Evolutionary conservation across 2,888 invertebrate genomes (phyloP).

Genomic region (Agrochola lota): DNA sequence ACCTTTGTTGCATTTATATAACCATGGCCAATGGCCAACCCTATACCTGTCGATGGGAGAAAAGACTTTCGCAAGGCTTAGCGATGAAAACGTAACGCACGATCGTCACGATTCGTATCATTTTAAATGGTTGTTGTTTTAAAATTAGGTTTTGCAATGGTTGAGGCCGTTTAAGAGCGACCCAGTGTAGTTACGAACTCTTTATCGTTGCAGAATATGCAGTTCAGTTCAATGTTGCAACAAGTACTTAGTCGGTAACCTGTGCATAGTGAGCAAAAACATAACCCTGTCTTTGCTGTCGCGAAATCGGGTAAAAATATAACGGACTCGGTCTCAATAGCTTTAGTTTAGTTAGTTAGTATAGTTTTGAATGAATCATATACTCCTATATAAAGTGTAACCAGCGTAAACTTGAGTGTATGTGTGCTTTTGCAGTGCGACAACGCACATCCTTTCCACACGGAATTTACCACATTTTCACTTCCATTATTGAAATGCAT

Average conservation of each 20-base stretch:
- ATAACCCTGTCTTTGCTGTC: not conserved
- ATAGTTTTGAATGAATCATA: not conserved
- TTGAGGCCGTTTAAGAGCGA: constrained; percentile 30
- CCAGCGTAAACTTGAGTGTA: not conserved
- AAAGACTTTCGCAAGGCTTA: constrained; percentile 60
- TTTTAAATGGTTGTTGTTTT: constrained; percentile 65
- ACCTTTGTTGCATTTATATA: constrained; percentile 40
- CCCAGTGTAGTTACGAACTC: constrained; percentile 52
- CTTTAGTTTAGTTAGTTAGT: not conserved
- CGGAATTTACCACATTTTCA: constrained; percentile 12
- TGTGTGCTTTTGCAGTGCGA: not conserved
- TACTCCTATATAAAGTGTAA: not conserved
- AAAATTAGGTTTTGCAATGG: constrained; percentile 61
- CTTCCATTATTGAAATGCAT: constrained; percentile 42
- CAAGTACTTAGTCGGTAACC: constrained; percentile 10
- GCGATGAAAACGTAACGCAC: constrained; percentile 67
- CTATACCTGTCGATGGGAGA: constrained; percentile 42
- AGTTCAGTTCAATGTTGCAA: constrained; percentile 35
- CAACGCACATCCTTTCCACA: constrained; percentile 13
- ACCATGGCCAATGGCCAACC: constrained; percentile 37
- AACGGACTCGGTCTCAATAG: not conserved
- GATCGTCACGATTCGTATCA: constrained; percentile 69
- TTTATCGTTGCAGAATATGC: constrained; percentile 34
- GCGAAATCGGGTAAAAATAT: not conserved
- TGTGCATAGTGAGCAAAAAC: not conserved